Evolutionary conservation across 2,888 invertebrate genomes (phyloP), one percentile per base, ranked within the genome.

Genomic region (Tetrapedia diversipes): DNA sequence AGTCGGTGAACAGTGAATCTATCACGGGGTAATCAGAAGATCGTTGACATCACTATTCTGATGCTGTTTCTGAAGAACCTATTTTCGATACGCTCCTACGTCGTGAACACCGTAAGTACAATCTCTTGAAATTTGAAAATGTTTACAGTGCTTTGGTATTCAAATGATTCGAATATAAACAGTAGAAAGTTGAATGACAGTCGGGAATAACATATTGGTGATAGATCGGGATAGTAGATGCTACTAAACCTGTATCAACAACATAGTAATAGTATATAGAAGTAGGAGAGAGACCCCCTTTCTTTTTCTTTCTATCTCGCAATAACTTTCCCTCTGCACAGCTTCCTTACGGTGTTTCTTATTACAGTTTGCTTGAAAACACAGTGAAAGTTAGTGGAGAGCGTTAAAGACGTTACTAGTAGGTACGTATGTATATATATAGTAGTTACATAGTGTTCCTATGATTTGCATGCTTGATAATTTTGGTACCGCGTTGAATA

Each of bases 51-150:
- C 10, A 29, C 54, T 39, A 47, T 61, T 53, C 67, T 60, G 56
- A 84, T 84, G 84, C 64, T 83, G 51, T 45, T 59, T 19, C 22
- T 83, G 11, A 78, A 49, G 65, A 77, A 61, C 47, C 51, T 86
- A 41, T 54, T 77, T 10, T 70, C 77, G 16, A 57, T 76, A 60
- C 84, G 83, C 27, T 57, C 74, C 7, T 67, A 81, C 70, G 76
- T 74, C 66, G 76, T 76, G 32, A 57, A 66, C 29, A 53, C 43
- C 56, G 84, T 84, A 84, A 84, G 79, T n/a, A 8, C 1, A 37
- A 34, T 27, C 4, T 4, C 10, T 6, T 24, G 2, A 37, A 27
- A 22, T 14, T 66, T 19, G 24, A 49, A 37, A 34, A 61, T 56
- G 37, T 65, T 64, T 65, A 53, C 22, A n/a, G 3, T 4, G 4